Conservation (phyloP, 2,888 invertebrate species). For the Ecliptopera silaceata region DNA sequence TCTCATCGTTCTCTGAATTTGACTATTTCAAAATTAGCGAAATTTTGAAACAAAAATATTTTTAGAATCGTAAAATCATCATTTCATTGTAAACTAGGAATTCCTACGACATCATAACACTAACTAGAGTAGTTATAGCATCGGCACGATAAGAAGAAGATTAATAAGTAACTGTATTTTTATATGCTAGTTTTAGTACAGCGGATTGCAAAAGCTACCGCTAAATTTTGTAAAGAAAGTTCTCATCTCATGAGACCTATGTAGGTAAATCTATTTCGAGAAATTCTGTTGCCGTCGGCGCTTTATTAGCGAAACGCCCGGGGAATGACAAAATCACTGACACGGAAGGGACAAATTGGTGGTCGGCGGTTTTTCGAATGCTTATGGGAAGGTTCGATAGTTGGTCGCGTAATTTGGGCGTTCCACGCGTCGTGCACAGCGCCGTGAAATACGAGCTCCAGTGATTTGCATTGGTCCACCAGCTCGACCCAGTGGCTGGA, state of each 20-base stretch:
- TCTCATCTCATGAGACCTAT: slow-evolving; percentile 14
- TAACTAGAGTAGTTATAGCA: too few relatives aligned
- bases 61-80: too few relatives aligned
- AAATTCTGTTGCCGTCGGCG: slow-evolving; percentile 43
- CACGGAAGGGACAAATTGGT: slow-evolving; percentile 74
- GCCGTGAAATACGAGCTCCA: slow-evolving; percentile 54
- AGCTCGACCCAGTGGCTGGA: slow-evolving; percentile 17
- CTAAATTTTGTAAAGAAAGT: slow-evolving; percentile 3
- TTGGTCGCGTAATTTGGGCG: slow-evolving; percentile 62
- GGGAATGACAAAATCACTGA: slow-evolving; percentile 63
- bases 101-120: too few relatives aligned
- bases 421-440: slow-evolving; percentile 54
- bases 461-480: slow-evolving; percentile 30
- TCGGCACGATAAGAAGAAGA: too few relatives aligned
- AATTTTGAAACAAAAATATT: too few relatives aligned
- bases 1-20: too few relatives aligned
- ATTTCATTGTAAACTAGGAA: too few relatives aligned
- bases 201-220: background rate
- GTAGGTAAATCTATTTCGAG: slow-evolving; percentile 51
- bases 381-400: slow-evolving; percentile 58
- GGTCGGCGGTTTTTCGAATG: slow-evolving; percentile 60
- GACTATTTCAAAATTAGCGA: too few relatives aligned
- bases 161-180: too few relatives aligned
- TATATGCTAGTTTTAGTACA: background rate
- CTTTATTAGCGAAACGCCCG: slow-evolving; percentile 55